Evolutionary conservation across 1,140 invertebrate genomes (phyloP).

Genomic region (Procambarus clarkii): DNA sequence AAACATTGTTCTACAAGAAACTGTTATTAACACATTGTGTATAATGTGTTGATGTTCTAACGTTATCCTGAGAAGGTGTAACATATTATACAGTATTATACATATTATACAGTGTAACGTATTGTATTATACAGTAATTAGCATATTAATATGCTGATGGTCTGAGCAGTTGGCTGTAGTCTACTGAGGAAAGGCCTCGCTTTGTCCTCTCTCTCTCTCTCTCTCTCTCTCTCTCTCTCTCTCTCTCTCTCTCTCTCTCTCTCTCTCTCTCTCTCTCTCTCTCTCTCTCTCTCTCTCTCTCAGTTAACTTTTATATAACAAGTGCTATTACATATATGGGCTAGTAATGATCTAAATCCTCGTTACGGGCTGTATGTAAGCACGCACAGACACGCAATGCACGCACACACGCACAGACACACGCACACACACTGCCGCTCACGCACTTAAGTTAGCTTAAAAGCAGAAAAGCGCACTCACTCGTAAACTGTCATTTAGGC

Average conservation of each 20-base stretch:
- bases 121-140: background rate
- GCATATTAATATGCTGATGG: background rate
- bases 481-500: no score
- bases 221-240: background rate
- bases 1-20: no score
- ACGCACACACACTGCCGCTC: background rate
- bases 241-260: background rate
- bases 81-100: conserved; percentile 16
- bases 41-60: no score
- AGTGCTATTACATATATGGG: no score
- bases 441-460: background rate
- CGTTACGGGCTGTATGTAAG: no score
- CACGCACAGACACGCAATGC: background rate
- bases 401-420: background rate
- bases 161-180: background rate
- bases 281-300: background rate
- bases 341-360: no score
- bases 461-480: no score
- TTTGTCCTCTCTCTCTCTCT: background rate
- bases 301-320: background rate
- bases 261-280: background rate
- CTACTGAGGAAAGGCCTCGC: no score
- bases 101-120: background rate
- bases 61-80: background rate
- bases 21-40: no score